Base-by-base conservation (phyloP, 2,888 invertebrate genomes). In the Sericinus montela region DNA sequence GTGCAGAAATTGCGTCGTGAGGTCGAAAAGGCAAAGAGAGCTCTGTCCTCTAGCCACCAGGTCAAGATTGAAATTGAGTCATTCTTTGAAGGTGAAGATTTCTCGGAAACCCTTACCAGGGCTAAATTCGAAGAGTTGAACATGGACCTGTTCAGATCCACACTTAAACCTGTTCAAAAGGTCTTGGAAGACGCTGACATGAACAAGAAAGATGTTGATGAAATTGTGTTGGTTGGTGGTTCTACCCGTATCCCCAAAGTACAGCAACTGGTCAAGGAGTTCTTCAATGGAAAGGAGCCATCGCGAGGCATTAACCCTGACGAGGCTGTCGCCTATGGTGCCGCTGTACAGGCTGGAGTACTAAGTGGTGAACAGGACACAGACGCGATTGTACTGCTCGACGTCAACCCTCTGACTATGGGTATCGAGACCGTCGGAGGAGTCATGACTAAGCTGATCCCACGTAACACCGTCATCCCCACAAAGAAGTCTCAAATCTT, bases 371-470 rank as follows among this genome's bases (percentile, higher is more conserved):
- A 98, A 90, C 97, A 98, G 84, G 97, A 97, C 74, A 98, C 98
- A 1, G 97, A 97, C 64, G 98, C 98, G 47, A 95, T 99, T 61
- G 97, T 99, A 0, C 91, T 99, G 53, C 92, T 99, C 57, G 99
- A 99, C 80, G 99, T 99, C 46, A 99, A 98, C 82, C 99, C 99
- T 61, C 91, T 99, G 58, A 99, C 99, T 58, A 93, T 99, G 94
- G 99, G 99, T 86, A 99, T 99, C 73, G 99, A 99, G 88, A 99
- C 99, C 35, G 98, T 99, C 41, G 99, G 99, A 57, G 99, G 99
- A 61, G 99, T 99, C 25, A 99, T 99, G 99, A 99, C 99, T 63
- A 99, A 98, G 79, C 91, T 99, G 47, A 99, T 99, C 75, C 95
- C 97, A 46, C 91, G 99, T 66, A 99, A 99, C 91, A 99, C 99